A percentile compares a stretch with the other conserved stretches of the same genome.
Evolutionary conservation across 1,140 invertebrate species (phyloP).

Genomic region (Nebria ingens): DNA sequence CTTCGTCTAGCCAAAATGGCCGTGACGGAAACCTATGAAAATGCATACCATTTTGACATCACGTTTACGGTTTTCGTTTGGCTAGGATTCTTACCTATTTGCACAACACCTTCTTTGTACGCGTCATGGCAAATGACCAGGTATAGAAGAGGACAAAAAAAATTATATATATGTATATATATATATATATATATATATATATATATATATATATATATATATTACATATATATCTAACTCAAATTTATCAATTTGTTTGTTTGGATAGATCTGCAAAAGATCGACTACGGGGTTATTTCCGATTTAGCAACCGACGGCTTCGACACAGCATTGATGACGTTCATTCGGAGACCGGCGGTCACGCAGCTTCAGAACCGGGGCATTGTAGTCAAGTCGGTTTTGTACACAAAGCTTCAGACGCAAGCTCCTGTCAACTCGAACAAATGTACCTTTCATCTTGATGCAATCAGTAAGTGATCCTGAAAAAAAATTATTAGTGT

Average conservation of each 20-base stretch:
- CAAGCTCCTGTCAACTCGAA: not conserved
- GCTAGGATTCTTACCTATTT: conserved; percentile 57
- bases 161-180: not conserved
- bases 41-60: conserved; percentile 55
- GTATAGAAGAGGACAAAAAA: conserved; percentile 36
- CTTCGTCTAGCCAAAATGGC: conserved; percentile 53
- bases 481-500: too few species aligned
- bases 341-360: too few species aligned
- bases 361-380: not conserved
- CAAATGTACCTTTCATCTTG: not conserved
- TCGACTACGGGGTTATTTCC: conserved; percentile 49
- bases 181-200: not conserved
- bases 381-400: not conserved
- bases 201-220: too few species aligned
- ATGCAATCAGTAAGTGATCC: not conserved
- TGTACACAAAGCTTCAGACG: not conserved
- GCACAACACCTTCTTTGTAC: conserved; percentile 53
- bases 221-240: not conserved
- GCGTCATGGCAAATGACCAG: conserved; percentile 53
- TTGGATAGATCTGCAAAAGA: conserved; percentile 48
- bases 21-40: conserved; percentile 57
- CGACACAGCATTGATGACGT: conserved; percentile 12
- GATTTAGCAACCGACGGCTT: conserved; percentile 37
- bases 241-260: conserved; percentile 17
- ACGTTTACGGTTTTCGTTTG: conserved; percentile 58